A percentile compares a stretch with the other conserved stretches of the same genome.
Evolutionary conservation across 2,113 vertebrate species (phyloP).

Genomic region (Daphoenositta chrysoptera): DNA sequence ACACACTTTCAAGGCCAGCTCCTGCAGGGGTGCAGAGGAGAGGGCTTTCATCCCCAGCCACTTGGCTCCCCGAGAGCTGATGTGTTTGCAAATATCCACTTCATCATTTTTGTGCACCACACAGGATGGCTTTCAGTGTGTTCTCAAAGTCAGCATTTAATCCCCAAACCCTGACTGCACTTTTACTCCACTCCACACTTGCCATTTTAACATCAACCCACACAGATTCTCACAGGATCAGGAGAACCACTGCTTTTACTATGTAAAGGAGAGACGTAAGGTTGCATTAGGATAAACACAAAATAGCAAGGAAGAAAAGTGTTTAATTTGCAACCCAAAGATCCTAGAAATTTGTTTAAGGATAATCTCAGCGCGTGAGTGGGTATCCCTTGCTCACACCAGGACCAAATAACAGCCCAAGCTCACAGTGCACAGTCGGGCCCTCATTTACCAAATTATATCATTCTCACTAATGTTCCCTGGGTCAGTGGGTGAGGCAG

Average conservation of each 20-base stretch:
- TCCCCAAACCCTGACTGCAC: background rate
- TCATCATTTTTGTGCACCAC: background rate
- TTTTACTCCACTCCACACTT: background rate
- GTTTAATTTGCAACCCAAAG: conserved; percentile 15
- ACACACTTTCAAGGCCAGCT: background rate
- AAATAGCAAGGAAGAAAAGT: background rate
- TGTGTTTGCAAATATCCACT: background rate
- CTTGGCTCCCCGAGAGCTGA: background rate
- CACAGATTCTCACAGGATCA: background rate
- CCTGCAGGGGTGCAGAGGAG: background rate
- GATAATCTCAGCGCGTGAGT: background rate
- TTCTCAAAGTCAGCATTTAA: background rate
- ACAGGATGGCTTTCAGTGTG: background rate
- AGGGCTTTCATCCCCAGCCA: background rate
- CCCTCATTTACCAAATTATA: conserved; percentile 42
- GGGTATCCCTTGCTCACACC: background rate
- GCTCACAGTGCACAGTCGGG: background rate
- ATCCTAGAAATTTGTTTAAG: background rate
- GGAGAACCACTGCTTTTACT: background rate
- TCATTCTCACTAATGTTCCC: conserved; percentile 8
- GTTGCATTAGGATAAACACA: background rate
- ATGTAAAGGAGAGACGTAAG: background rate
- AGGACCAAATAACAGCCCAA: conserved; percentile 33
- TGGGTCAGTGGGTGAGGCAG: conserved; percentile 52
- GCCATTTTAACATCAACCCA: background rate